Evolutionary conservation across 2,797 vertebrate genomes (phyloP).

Genomic region (Lacerta viridis): DNA sequence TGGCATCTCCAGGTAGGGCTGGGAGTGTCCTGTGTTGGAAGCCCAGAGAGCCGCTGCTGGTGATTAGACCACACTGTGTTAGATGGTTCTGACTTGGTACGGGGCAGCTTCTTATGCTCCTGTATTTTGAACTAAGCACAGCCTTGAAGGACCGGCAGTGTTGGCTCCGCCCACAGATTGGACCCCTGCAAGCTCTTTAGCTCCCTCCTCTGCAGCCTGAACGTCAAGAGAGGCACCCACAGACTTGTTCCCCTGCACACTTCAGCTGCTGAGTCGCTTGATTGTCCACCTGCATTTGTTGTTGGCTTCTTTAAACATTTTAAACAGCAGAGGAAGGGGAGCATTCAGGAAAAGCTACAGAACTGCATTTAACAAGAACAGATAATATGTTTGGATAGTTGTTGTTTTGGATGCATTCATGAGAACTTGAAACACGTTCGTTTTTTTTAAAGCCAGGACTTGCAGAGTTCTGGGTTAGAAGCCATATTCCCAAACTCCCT

Average conservation of each 20-base stretch:
- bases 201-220: neutral
- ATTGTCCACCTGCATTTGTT: neutral
- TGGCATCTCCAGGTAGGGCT: too few relatives aligned
- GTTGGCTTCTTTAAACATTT: neutral
- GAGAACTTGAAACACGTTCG: neutral
- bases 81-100: too few relatives aligned
- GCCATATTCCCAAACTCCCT: too few relatives aligned
- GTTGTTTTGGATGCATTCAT: neutral
- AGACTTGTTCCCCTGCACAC: neutral
- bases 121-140: too few relatives aligned
- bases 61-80: too few relatives aligned
- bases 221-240: neutral
- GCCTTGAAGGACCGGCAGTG: neutral
- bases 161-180: too few relatives aligned
- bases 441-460: neutral
- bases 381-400: too few relatives aligned
- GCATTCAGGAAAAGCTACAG: neutral
- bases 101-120: too few relatives aligned
- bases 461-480: neutral
- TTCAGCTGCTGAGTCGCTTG: neutral
- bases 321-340: neutral
- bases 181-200: neutral
- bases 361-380: neutral
- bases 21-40: too few relatives aligned
- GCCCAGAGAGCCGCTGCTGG: too few relatives aligned